Base-by-base conservation (phyloP, 1,140 invertebrate species). In the Drosophila tani region DNA sequence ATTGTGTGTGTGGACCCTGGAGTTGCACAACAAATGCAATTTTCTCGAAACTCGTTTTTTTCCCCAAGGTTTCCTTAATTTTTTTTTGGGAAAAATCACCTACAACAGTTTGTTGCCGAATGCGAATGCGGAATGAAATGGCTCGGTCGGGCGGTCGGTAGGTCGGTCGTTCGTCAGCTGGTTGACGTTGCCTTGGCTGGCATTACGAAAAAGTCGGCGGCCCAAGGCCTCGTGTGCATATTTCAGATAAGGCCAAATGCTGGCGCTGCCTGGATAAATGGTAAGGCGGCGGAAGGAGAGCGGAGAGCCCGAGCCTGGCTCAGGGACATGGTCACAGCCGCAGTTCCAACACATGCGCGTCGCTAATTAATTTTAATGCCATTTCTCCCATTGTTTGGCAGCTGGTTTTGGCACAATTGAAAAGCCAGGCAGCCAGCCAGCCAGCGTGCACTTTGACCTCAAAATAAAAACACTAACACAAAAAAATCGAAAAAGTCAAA, bases 171-270 rank as follows among this genome's bases (percentile, higher is more conserved):
- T 70, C 63, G 71, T 82, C 75, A 73, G 63, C 59, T 79, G 63
- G 75, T 74, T 83, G 64, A 60, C 64, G 75, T 82, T 79, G 75
- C 80, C 80, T 82, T 82, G 68, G 74, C 17, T 82, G 71, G 71
- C 66, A 80, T 84, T 84, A 84, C 81, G 78, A 80, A 66, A 83
- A 84, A 77, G 76, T 77, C 60, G 58, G 84, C 57, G 66, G 59
- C 66, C 75, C 86, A 90, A 90, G 85, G 86, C 67, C 82, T 74
- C 63, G 57, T 84, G 75, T 90, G 85, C 85, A 90, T 90, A 90
- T 90, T 88, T 90, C 80, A 90, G 85, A 90, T 90, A 90, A 90
- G 85, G 85, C 79, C 86, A 90, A 90, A 85, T 90, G 79, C 74
- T 88, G 77, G 73, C 49, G 73, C 49, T 73, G 81, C 64, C 63